Evolutionary conservation across 2,113 vertebrate species (phyloP).

Genomic region (Myodes glareolus): DNA sequence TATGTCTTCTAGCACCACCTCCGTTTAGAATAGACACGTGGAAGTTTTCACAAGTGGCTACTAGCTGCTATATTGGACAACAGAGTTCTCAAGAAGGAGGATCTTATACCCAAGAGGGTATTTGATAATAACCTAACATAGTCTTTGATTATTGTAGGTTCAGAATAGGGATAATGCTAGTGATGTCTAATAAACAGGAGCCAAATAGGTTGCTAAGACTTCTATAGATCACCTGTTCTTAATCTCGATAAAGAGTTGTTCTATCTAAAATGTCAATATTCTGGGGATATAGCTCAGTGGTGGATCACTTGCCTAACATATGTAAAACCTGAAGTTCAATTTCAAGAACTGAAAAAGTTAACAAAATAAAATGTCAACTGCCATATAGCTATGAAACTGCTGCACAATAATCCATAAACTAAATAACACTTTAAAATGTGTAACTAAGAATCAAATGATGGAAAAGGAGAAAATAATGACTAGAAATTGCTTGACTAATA

Average conservation of each 20-base stretch:
- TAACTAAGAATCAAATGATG: not conserved
- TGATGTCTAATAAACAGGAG: not conserved
- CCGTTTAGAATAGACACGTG: not conserved
- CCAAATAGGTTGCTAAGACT: not conserved
- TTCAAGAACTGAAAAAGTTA: not conserved
- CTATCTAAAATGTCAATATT: not conserved
- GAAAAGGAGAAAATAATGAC: not conserved
- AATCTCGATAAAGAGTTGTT: not conserved
- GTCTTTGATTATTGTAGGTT: not conserved
- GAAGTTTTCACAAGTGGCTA: not conserved
- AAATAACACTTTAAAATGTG: conserved; percentile 3
- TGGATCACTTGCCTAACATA: not conserved
- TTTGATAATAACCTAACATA: not conserved
- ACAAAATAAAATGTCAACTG: not conserved
- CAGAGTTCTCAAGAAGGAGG: not conserved
- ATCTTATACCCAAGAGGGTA: not conserved
- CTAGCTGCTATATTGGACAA: not conserved
- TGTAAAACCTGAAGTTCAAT: not conserved
- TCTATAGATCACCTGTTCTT: not conserved
- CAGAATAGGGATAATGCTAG: not conserved
- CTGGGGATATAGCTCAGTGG: not conserved
- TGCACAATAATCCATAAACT: not conserved
- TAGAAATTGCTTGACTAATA: not conserved
- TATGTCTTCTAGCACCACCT: not conserved
- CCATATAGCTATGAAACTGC: not conserved